Conservation (phyloP, 2,888 invertebrate species). For the Nymphalis urticae region DNA sequence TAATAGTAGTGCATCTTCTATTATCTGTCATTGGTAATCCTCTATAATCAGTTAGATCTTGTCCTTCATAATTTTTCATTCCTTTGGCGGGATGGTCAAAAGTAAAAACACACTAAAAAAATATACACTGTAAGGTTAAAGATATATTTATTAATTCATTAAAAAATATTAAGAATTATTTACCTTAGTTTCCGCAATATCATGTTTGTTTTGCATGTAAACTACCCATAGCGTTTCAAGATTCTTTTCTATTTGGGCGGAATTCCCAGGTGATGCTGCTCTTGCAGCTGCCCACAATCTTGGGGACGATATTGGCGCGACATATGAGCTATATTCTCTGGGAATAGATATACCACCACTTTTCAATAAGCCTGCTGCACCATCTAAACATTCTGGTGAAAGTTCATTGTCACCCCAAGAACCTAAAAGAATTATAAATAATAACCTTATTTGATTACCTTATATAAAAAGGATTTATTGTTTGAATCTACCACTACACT, state of each 20-base stretch:
- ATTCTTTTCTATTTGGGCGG: slow-evolving; percentile 61
- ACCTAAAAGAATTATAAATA: slow-evolving; percentile 57
- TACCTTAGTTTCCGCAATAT: slow-evolving; percentile 85
- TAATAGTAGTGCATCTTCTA: slow-evolving; percentile 85
- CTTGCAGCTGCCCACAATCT: slow-evolving; percentile 91
- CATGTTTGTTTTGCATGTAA: slow-evolving; percentile 91
- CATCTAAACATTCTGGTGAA: slow-evolving; percentile 98
- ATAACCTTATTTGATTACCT: not conserved
- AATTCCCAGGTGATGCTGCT: slow-evolving; percentile 49
- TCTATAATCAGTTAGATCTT: slow-evolving; percentile 84
- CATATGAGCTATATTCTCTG: slow-evolving; percentile 90
- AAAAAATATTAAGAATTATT: not conserved
- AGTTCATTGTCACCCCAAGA: slow-evolving; percentile 99
- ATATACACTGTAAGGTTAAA: not conserved
- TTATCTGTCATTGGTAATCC: slow-evolving; percentile 88
- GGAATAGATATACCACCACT: slow-evolving; percentile 96
- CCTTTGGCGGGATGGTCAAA: slow-evolving; percentile 95
- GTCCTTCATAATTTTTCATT: slow-evolving; percentile 84
- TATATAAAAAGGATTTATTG: no score
- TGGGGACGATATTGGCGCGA: slow-evolving; percentile 95
- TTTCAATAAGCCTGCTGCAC: slow-evolving; percentile 92
- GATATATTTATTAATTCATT: not conserved
- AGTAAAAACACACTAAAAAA: slow-evolving; percentile 86
- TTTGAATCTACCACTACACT: no score
- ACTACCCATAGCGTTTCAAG: slow-evolving; percentile 96